phyloP scores from a whole-genome alignment of 1,140 invertebrate species.

The Philotrypesis tridentata region DNA sequence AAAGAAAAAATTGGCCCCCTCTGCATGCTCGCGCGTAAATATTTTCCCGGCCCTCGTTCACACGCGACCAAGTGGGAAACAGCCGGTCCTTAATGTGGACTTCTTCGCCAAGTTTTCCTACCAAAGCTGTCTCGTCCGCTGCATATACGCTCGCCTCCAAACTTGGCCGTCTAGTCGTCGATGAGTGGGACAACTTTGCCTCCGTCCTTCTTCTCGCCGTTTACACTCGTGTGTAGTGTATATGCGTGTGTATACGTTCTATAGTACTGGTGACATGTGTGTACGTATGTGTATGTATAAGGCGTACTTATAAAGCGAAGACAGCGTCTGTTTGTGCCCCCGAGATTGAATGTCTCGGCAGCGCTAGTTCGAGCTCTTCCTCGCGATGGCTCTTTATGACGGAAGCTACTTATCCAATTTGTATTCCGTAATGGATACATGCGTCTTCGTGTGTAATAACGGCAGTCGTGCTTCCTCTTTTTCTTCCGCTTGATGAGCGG shows the following conservation, averaged over 20 bases:
- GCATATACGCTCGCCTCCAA: not conserved
- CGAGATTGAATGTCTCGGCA: slow-evolving; percentile 11
- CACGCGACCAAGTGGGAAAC: no score
- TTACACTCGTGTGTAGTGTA: no score
- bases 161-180: not conserved
- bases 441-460: slow-evolving; percentile 7
- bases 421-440: slow-evolving; percentile 45
- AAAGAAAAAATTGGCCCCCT: no score
- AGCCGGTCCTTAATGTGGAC: no score
- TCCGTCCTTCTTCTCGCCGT: not conserved
- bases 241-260: no score
- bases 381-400: slow-evolving; percentile 1
- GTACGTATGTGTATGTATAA: no score
- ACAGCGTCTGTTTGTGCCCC: slow-evolving; percentile 10
- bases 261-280: no score
- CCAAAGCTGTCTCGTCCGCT: not conserved
- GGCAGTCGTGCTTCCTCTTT: not conserved
- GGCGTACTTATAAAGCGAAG: not conserved
- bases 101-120: not conserved
- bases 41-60: not conserved
- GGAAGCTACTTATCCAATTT: slow-evolving; percentile 52
- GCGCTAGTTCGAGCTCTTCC: not conserved
- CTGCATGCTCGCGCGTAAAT: no score
- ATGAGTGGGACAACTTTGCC: not conserved
- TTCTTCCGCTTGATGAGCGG: not conserved